A percentile compares a stretch with the other conserved stretches of the same genome.
Conservation (phyloP, 2,888 invertebrate genomes). For the Drosophila infuscata region DNA sequence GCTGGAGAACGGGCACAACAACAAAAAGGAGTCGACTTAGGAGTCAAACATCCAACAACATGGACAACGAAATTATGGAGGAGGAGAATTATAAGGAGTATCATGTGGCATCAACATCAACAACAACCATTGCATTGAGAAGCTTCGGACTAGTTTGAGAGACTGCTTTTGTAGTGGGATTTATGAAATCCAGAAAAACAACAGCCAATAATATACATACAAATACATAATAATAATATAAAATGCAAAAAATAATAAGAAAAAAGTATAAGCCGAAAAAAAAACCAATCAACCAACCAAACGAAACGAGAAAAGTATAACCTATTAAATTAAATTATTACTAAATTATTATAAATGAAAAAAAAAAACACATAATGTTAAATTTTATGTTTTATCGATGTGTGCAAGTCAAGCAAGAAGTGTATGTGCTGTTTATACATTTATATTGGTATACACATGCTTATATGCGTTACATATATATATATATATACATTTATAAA, state of each 20-base stretch:
- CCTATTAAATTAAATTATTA: constrained; percentile 52
- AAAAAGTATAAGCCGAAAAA: constrained; percentile 20
- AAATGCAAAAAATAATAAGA: constrained; percentile 8
- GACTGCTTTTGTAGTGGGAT: constrained; percentile 60
- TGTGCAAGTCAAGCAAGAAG: constrained; percentile 37
- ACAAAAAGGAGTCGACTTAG: constrained; percentile 61
- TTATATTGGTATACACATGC: constrained; percentile 43
- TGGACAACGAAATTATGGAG: constrained; percentile 39
- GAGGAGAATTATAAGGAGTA: constrained; percentile 5
- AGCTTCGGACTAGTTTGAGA: constrained; percentile 56
- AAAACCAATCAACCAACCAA: constrained; percentile 56
- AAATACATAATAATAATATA: constrained; percentile 22
- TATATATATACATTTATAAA: constrained; percentile 44
- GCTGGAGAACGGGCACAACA: constrained; percentile 79
- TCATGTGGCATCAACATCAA: constrained; percentile 2
- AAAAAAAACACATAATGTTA: constrained; percentile 43
- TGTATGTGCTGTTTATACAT: constrained; percentile 57
- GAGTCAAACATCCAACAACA: not conserved
- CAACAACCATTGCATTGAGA: constrained; percentile 33
- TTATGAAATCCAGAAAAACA: constrained; percentile 52
- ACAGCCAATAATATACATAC: constrained; percentile 51
- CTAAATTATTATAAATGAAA: constrained; percentile 40
- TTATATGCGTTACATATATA: constrained; percentile 44
- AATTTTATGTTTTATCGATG: constrained; percentile 51
- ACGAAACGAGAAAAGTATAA: constrained; percentile 48